These are phyloP conservation scores for Lethenteron reissneri DNA, from an alignment of 2,113 vertebrate species.

Conservation along the genomic window DNA sequence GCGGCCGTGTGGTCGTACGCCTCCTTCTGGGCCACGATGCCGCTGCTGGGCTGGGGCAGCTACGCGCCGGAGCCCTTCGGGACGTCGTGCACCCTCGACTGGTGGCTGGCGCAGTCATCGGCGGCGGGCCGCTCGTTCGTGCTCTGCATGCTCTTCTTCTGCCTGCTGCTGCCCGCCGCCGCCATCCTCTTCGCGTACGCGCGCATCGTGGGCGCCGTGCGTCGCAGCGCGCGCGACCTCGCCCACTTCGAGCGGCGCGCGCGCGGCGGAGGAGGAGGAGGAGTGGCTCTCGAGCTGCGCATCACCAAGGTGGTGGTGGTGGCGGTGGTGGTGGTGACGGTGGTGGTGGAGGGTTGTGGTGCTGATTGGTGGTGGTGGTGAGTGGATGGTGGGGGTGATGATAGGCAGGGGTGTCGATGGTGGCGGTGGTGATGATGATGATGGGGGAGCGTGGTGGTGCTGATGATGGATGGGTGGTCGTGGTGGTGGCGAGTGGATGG, in stretches of 20 bases:
- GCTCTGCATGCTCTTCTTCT: constrained; percentile 67
- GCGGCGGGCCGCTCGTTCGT: constrained; percentile 58
- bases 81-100: constrained; percentile 80
- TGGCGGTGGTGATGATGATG: not conserved
- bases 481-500: too few species aligned
- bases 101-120: constrained; percentile 70
- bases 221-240: constrained; percentile 58
- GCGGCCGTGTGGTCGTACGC: constrained; percentile 54
- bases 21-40: constrained; percentile 70
- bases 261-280: constrained; percentile 11
- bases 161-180: constrained; percentile 53
- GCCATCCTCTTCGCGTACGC: constrained; percentile 67
- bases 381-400: not conserved
- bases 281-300: constrained; percentile 58
- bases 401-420: not conserved
- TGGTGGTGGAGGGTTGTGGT: too few species aligned
- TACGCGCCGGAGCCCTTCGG: constrained; percentile 80
- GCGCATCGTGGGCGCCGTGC: constrained; percentile 76
- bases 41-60: constrained; percentile 55
- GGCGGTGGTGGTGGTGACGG: not conserved
- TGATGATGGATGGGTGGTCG: too few species aligned
- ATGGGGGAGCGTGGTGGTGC: too few species aligned
- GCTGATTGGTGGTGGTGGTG: too few species aligned
- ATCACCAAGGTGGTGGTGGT: constrained; percentile 42
- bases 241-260: constrained; percentile 33